These are phyloP conservation scores for Nyctereutes procyonoides DNA, from an alignment of 2,113 vertebrate genomes.

Conservation along the genomic window DNA sequence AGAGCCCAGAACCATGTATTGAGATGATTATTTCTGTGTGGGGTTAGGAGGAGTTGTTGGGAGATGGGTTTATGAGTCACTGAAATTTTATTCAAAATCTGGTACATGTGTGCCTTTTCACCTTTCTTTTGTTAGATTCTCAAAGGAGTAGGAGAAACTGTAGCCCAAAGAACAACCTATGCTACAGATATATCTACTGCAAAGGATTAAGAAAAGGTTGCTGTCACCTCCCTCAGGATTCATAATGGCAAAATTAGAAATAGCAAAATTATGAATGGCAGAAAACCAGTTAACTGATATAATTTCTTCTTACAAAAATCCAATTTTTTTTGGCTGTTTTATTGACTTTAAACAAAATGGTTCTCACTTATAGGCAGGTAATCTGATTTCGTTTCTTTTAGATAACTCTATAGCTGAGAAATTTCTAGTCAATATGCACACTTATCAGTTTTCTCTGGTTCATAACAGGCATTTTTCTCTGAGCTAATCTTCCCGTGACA, in stretches of 20 bases:
- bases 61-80: background rate
- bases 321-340: background rate
- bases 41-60: background rate
- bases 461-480: conserved; percentile 51
- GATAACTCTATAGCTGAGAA: background rate
- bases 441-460: background rate
- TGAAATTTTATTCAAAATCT: background rate
- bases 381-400: conserved; percentile 7
- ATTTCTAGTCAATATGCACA: background rate
- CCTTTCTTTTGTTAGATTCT: background rate
- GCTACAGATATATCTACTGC: background rate
- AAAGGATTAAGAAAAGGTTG: background rate
- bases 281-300: background rate
- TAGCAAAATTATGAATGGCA: background rate
- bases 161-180: background rate
- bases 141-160: background rate
- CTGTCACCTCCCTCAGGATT: background rate
- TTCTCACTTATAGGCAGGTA: background rate
- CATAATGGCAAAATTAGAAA: background rate
- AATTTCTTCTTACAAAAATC: background rate
- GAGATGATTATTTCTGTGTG: background rate
- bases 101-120: background rate
- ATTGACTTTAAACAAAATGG: conserved; percentile 30
- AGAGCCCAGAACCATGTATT: background rate
- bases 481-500: conserved; percentile 52